These are phyloP conservation scores for Nerophis lumbriciformis DNA, from an alignment of 2,113 vertebrate genomes.

Conservation along the genomic window DNA sequence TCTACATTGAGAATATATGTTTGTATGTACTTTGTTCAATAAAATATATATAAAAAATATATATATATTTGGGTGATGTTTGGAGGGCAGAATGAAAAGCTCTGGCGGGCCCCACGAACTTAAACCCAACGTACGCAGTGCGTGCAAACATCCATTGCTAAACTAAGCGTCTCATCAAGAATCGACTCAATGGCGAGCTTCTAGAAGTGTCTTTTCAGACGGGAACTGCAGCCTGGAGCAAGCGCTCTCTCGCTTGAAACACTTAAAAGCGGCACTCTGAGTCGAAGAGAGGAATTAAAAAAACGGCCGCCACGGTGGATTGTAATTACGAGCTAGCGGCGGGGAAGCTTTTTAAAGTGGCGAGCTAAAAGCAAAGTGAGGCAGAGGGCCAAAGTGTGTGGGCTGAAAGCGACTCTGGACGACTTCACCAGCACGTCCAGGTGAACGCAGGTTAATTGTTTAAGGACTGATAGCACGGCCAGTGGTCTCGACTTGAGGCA, in stretches of 20 bases:
- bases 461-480: too few relatives aligned
- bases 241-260: conserved; percentile 17
- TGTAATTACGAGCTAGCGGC: conserved; percentile 37
- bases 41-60: too few relatives aligned
- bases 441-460: conserved; percentile 9
- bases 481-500: too few relatives aligned
- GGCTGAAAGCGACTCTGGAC: conserved; percentile 20
- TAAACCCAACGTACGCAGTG: conserved; percentile 18
- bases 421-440: conserved; percentile 8
- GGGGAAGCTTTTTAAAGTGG: conserved; percentile 19
- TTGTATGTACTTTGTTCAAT: too few relatives aligned
- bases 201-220: conserved; percentile 25
- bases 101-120: conserved; percentile 6
- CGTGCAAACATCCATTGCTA: conserved; percentile 1
- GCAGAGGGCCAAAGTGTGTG: conserved; percentile 22
- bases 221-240: conserved; percentile 20
- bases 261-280: conserved; percentile 20
- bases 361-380: conserved; percentile 19
- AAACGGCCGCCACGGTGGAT: conserved; percentile 29
- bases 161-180: conserved; percentile 9
- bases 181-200: conserved; percentile 1
- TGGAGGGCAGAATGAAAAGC: too few relatives aligned
- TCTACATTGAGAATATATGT: too few relatives aligned
- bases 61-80: too few relatives aligned
- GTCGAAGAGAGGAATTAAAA: conserved; percentile 19